phyloP scores from a whole-genome alignment of 2,113 vertebrate species.

The Mobula birostris region DNA sequence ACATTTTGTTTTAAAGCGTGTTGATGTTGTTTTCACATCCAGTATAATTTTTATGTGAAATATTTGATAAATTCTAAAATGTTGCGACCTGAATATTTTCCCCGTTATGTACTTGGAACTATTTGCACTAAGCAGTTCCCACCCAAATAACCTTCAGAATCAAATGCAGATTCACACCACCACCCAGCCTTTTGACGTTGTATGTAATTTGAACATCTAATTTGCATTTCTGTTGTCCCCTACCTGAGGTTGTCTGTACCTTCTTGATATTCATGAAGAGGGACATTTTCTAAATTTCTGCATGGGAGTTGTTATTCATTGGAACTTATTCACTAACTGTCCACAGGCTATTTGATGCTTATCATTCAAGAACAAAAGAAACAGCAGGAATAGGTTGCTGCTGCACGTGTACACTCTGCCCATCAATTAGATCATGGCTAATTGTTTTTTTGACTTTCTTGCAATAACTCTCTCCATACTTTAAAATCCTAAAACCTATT shows the following conservation, averaged over 20 bases:
- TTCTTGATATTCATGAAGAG: background rate
- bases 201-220: background rate
- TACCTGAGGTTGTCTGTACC: background rate
- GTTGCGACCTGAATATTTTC: background rate
- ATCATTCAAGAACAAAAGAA: background rate
- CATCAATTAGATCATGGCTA: too few relatives aligned
- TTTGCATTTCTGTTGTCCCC: background rate
- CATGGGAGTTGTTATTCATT: background rate
- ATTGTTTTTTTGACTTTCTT: too few relatives aligned
- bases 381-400: too few relatives aligned
- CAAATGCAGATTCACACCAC: background rate
- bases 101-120: background rate
- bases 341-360: background rate
- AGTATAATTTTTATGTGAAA: background rate
- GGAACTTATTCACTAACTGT: background rate
- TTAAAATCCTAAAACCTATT: too few relatives aligned
- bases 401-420: too few relatives aligned
- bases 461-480: too few relatives aligned
- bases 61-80: background rate
- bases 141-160: background rate
- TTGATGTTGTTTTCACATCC: too few relatives aligned
- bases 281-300: background rate
- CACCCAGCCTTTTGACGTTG: background rate
- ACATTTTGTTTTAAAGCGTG: background rate
- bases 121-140: background rate